These are phyloP conservation scores for Eonycteris spelaea DNA, from an alignment of 2,113 vertebrate genomes.

Conservation along the genomic window DNA sequence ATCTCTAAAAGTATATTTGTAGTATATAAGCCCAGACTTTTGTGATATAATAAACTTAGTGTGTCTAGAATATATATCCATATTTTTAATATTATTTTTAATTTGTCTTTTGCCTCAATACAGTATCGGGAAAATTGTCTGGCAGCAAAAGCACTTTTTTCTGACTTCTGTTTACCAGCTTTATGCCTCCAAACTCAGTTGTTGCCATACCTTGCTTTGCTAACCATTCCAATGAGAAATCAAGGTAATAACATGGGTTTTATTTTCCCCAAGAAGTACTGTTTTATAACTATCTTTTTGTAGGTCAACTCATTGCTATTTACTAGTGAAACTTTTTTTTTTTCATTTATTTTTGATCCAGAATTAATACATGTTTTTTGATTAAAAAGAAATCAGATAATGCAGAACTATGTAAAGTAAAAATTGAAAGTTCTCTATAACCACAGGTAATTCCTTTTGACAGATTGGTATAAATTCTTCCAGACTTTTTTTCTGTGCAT, in stretches of 20 bases:
- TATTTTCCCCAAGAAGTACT: neutral
- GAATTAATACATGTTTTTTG: neutral
- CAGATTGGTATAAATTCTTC: neutral
- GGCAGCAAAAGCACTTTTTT: conserved; percentile 91
- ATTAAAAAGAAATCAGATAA: neutral
- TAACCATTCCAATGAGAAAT: conserved; percentile 93
- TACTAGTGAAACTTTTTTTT: neutral
- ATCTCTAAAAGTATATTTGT: conserved; percentile 13
- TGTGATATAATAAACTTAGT: neutral
- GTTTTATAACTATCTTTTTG: neutral
- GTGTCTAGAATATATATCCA: neutral
- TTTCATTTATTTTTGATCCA: neutral
- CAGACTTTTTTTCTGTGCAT: neutral
- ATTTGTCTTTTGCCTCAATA: neutral
- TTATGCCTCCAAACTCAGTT: conserved; percentile 92
- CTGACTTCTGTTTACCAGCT: conserved; percentile 90
- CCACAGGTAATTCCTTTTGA: neutral
- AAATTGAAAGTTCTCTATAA: neutral
- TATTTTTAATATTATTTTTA: neutral
- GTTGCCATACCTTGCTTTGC: conserved; percentile 91
- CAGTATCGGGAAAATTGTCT: conserved; percentile 93
- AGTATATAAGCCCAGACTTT: neutral
- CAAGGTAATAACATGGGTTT: conserved; percentile 85
- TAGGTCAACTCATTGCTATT: neutral
- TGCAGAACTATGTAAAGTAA: neutral